phyloP scores from a whole-genome alignment of 2,797 vertebrate genomes.

The Tokudaia muenninki region DNA sequence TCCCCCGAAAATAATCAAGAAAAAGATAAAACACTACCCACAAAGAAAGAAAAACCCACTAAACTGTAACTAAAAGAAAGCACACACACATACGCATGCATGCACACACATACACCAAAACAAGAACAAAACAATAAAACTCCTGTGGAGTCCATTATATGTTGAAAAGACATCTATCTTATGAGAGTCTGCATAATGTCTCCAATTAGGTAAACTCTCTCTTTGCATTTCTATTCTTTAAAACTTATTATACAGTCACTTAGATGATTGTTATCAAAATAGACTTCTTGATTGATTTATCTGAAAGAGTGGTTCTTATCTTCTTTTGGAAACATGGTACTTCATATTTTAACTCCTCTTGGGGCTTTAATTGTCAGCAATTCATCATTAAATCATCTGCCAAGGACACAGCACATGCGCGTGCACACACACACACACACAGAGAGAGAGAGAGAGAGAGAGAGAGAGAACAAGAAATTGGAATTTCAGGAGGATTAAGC shows the following conservation, averaged over 20 bases:
- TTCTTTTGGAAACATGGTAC: conserved; percentile 61
- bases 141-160: neutral
- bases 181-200: conserved; percentile 73
- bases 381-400: conserved; percentile 72
- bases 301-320: conserved; percentile 74
- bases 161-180: conserved; percentile 60
- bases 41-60: neutral
- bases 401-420: conserved; percentile 7
- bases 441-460: no score
- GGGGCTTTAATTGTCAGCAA: conserved; percentile 65
- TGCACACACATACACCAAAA: neutral
- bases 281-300: conserved; percentile 76
- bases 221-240: conserved; percentile 72
- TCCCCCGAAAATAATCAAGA: neutral
- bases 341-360: conserved; percentile 73
- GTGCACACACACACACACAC: no score
- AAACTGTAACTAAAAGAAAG: neutral
- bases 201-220: conserved; percentile 70
- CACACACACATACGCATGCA: neutral
- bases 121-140: no score
- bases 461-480: neutral
- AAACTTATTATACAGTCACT: conserved; percentile 59
- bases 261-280: conserved; percentile 71
- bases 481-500: conserved; percentile 45
- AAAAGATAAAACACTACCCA: neutral